A percentile compares a stretch with the other conserved stretches of the same genome.
Evolutionary conservation across 2,113 vertebrate genomes (phyloP).

Genomic region (Sinocyclocheilus maitianheensis): DNA sequence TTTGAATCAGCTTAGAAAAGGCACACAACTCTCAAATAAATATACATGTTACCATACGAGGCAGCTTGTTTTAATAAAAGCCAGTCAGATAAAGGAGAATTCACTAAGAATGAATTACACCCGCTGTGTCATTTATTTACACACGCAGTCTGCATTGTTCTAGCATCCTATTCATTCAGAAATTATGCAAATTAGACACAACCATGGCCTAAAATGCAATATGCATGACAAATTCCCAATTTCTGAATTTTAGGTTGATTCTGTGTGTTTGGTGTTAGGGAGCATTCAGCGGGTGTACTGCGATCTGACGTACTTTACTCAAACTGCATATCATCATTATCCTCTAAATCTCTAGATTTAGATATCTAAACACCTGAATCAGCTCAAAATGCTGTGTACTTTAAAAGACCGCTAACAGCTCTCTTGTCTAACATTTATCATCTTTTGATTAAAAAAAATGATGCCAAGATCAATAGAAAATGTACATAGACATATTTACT

Average conservation of each 20-base stretch:
- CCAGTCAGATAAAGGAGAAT: neutral
- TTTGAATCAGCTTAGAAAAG: neutral
- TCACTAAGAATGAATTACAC: neutral
- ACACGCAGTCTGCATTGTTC: neutral
- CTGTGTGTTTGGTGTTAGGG: neutral
- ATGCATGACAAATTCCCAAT: neutral
- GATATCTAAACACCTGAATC: neutral
- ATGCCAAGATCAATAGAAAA: neutral
- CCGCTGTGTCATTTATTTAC: neutral
- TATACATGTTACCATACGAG: neutral
- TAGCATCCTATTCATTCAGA: neutral
- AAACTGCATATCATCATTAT: neutral
- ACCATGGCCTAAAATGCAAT: neutral
- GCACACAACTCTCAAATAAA: neutral
- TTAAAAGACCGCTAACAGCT: neutral
- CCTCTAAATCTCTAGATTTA: no score
- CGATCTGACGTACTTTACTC: neutral
- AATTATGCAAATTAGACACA: neutral
- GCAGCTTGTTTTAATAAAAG: slow-evolving; percentile 20
- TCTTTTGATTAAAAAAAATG: neutral
- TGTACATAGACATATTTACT: neutral
- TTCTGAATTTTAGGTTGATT: neutral
- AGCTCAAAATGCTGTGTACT: neutral
- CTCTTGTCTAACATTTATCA: neutral
- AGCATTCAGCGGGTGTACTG: neutral